Conservation (phyloP, 2,797 vertebrate species). For the Enteromius radiatus region DNA sequence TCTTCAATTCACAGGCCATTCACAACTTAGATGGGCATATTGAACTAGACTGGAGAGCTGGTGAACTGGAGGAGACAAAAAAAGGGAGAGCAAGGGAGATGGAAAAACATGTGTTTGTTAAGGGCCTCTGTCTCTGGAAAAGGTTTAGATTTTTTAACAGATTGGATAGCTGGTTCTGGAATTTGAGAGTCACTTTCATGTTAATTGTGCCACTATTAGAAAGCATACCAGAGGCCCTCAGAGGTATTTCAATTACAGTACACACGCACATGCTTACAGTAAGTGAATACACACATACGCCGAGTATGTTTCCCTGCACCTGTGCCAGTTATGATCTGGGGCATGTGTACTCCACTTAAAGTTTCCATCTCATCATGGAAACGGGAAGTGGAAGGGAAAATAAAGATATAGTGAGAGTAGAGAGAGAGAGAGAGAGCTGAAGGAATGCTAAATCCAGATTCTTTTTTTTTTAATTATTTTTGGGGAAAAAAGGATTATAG, state of each 20-base stretch:
- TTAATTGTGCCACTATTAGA: conserved; percentile 57
- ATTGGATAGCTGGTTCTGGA: conserved; percentile 47
- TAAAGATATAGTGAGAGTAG: conserved; percentile 6
- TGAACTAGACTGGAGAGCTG: conserved; percentile 46
- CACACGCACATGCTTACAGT: conserved; percentile 59
- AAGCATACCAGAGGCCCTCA: conserved; percentile 47
- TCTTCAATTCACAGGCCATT: conserved; percentile 63
- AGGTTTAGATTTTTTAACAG: conserved; percentile 41
- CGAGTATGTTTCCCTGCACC: conserved; percentile 43
- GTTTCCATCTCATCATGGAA: conserved; percentile 61
- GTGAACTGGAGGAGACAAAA: conserved; percentile 17
- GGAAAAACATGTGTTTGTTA: conserved; percentile 16
- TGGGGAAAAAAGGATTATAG: neutral
- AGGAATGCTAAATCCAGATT: neutral
- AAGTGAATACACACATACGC: conserved; percentile 50
- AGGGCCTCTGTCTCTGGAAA: conserved; percentile 31
- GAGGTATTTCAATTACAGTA: conserved; percentile 66
- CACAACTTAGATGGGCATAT: conserved; percentile 57
- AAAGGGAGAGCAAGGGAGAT: conserved; percentile 18
- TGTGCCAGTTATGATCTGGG: conserved; percentile 53
- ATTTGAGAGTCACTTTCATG: conserved; percentile 55
- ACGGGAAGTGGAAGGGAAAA: conserved; percentile 18
- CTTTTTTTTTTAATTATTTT: conserved; percentile 5
- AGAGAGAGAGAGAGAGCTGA: neutral
- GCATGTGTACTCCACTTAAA: conserved; percentile 49